phyloP scores from a whole-genome alignment of 2,888 invertebrate genomes.

The Plebejus anna region DNA sequence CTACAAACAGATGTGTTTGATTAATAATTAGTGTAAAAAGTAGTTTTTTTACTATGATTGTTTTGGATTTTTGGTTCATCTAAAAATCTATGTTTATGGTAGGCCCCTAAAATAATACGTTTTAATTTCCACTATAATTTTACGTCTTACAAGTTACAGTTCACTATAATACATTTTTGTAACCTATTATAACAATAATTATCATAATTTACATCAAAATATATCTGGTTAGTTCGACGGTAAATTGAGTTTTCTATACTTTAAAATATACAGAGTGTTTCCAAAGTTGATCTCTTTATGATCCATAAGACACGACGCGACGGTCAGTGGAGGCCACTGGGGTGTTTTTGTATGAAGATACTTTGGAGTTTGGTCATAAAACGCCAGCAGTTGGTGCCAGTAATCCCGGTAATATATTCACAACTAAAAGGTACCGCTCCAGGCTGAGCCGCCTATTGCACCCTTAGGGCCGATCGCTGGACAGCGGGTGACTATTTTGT shows the following conservation, averaged over 20 bases:
- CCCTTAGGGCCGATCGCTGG: slow-evolving; percentile 61
- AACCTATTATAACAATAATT: too few species aligned
- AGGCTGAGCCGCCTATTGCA: slow-evolving; percentile 47
- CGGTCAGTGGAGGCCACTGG: slow-evolving; percentile 7
- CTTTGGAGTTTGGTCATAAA: slow-evolving; percentile 63
- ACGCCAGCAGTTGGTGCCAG: slow-evolving; percentile 58
- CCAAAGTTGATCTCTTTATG: slow-evolving; percentile 10
- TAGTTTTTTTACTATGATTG: too few species aligned
- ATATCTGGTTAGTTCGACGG: too few species aligned
- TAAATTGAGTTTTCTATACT: neutral
- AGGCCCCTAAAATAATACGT: too few species aligned
- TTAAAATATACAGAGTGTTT: slow-evolving; percentile 1
- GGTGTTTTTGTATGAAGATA: slow-evolving; percentile 50
- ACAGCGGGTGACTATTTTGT: slow-evolving; percentile 54
- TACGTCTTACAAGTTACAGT: too few species aligned
- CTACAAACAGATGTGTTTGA: neutral
- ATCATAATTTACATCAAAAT: too few species aligned
- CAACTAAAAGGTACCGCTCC: slow-evolving; percentile 68
- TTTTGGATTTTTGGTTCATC: too few species aligned
- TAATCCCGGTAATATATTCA: slow-evolving; percentile 74
- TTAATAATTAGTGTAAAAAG: too few species aligned
- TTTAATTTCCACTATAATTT: too few species aligned
- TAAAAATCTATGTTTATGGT: too few species aligned
- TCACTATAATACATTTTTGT: too few species aligned
- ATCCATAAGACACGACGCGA: neutral